Evolutionary conservation across 2,113 vertebrate genomes (phyloP).

Genomic region (Sylvilagus bachmani): DNA sequence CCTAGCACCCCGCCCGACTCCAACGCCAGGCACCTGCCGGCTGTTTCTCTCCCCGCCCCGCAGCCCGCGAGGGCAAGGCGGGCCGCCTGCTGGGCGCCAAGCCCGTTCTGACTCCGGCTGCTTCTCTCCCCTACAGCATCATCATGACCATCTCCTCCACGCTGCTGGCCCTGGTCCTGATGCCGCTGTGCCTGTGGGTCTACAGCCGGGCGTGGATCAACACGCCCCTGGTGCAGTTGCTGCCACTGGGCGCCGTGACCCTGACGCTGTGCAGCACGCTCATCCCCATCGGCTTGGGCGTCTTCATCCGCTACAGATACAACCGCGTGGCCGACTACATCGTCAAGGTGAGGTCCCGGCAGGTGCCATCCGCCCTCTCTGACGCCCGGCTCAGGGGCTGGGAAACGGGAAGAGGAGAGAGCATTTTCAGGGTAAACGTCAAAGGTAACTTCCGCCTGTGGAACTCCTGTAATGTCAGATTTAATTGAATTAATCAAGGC

Average conservation of each 20-base stretch:
- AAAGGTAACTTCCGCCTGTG: background rate
- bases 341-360: constrained; percentile 91
- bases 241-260: constrained; percentile 96
- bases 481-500: background rate
- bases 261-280: constrained; percentile 97
- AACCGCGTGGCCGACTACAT: constrained; percentile 93
- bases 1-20: background rate
- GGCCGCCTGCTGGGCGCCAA: background rate
- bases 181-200: constrained; percentile 98
- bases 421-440: background rate
- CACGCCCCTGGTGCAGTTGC: constrained; percentile 94
- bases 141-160: constrained; percentile 99
- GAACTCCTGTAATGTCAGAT: background rate
- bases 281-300: constrained; percentile 95
- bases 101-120: background rate
- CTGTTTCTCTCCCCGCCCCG: background rate
- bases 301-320: constrained; percentile 93
- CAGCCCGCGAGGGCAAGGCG: background rate
- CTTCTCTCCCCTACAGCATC: constrained; percentile 88
- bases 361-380: background rate
- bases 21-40: background rate
- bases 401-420: background rate
- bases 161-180: constrained; percentile 94
- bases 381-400: background rate
- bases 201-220: constrained; percentile 98